A percentile compares a stretch with the other conserved stretches of the same genome.
Conservation (phyloP, 2,888 invertebrate species). For the Trichogramma dendrolimi region DNA sequence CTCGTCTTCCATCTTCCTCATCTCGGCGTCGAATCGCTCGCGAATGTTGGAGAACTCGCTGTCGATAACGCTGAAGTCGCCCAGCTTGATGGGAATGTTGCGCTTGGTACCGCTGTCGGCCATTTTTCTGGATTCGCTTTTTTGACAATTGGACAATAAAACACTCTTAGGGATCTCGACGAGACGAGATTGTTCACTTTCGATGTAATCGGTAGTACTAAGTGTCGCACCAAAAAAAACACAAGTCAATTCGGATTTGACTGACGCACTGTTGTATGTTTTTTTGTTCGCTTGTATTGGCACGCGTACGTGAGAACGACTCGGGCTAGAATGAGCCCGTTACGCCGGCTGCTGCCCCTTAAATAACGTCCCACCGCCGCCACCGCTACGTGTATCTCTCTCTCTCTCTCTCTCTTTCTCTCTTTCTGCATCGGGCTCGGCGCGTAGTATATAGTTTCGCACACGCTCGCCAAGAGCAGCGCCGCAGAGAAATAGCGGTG, state of each 20-base stretch:
- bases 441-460: too few species aligned
- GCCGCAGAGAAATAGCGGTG: too few species aligned
- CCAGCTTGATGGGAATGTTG: constrained; percentile 89
- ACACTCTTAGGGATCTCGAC: too few species aligned
- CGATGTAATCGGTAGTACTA: too few species aligned
- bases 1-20: constrained; percentile 98
- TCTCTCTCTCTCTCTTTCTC: background rate
- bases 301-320: constrained; percentile 20
- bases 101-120: constrained; percentile 79
- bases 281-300: too few species aligned
- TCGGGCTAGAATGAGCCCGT: constrained; percentile 44
- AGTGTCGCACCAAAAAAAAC: too few species aligned
- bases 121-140: constrained; percentile 55
- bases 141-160: too few species aligned
- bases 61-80: constrained; percentile 93
- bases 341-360: constrained; percentile 42
- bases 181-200: too few species aligned
- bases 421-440: too few species aligned
- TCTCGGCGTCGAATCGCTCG: constrained; percentile 92
- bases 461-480: constrained; percentile 2
- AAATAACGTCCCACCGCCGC: constrained; percentile 39
- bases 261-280: too few species aligned
- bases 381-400: constrained; percentile 18
- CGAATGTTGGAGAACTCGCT: constrained; percentile 94
- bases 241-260: too few species aligned